Base-by-base conservation (phyloP, 2,113 vertebrate genomes). In the Megaceryle maxima region DNA sequence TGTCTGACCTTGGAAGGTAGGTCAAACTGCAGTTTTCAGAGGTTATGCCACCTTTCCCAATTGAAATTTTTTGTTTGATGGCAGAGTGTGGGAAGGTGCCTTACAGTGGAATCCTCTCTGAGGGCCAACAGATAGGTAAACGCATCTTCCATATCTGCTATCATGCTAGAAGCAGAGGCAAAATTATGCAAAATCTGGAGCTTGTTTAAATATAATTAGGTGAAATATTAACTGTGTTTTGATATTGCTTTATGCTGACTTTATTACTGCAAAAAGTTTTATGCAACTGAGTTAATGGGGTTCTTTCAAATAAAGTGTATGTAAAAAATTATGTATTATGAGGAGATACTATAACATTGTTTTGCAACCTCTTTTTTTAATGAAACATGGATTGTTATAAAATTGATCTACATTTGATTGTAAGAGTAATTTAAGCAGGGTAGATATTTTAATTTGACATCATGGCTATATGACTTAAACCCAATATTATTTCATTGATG, bases 241-340 rank as follows among this genome's bases (percentile, higher is more conserved):
- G 19, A 87, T 95, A 96, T 82, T 96, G 88, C 90, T 96, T 93
- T 92, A 31, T 69, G 33, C 7, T 88, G 48, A 74, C 29, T 43
- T 43, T 79, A 37, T 96, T 96, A 88, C 69, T 96, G 92, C 73
- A 94, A 81, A 68, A 81, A 12, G 16, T 63, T 83, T 4, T 44
- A 64, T 37, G 51, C 2, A 86, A 86, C 18, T 72, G 70, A 83
- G 4, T 85, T 83, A 80, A 55, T 51, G 37, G 5, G 3, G 3
- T 77, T 67, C 37, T 80, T 86, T 78, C 7, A 68, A 90, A 75
- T 22, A 92, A 92, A 72, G 35, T 0, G 33, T 41, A 50, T 17
- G 10, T 48, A 74, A 81, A 85, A 64, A 74, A 57, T 2, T 55
- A 29, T 55, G 5, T 60, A 9, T 80, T 79, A 44, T 51, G 11